These are phyloP conservation scores for Cichladusa arquata DNA, from an alignment of 2,113 vertebrate genomes.

Conservation along the genomic window DNA sequence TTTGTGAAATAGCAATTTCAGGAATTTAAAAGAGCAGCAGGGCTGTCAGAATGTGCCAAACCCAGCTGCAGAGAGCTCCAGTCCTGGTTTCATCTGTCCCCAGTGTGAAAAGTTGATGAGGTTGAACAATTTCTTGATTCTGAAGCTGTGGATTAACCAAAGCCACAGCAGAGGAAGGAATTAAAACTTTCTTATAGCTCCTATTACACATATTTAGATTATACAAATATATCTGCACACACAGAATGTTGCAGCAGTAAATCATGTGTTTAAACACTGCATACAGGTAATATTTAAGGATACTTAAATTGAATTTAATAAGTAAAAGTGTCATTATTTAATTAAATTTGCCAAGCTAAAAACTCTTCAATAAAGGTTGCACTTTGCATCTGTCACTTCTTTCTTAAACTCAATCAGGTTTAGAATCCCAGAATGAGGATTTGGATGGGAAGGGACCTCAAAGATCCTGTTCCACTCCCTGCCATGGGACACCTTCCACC, in stretches of 20 bases:
- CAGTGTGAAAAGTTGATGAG: neutral
- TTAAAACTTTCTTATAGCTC: neutral
- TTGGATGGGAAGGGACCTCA: neutral
- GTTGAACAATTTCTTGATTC: neutral
- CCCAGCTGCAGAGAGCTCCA: neutral
- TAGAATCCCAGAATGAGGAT: neutral
- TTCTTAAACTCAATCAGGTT: neutral
- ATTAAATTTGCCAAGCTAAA: neutral
- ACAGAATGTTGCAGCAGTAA: neutral
- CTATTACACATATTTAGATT: neutral
- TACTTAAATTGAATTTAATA: neutral
- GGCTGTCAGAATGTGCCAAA: neutral
- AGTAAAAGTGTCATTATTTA: neutral
- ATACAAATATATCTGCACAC: neutral
- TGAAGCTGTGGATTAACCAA: neutral
- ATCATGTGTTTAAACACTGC: neutral
- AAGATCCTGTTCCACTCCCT: neutral
- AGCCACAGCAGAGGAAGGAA: neutral
- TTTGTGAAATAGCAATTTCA: slow-evolving; percentile 34
- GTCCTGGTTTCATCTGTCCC: neutral
- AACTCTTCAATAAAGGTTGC: accelerated
- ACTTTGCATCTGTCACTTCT: neutral
- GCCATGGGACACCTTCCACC: neutral
- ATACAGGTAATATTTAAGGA: neutral
- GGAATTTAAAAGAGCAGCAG: neutral